Evolutionary conservation across 2,888 invertebrate genomes (phyloP), one percentile per base, ranked within the genome.

Genomic region (Drosophila conformis): DNA sequence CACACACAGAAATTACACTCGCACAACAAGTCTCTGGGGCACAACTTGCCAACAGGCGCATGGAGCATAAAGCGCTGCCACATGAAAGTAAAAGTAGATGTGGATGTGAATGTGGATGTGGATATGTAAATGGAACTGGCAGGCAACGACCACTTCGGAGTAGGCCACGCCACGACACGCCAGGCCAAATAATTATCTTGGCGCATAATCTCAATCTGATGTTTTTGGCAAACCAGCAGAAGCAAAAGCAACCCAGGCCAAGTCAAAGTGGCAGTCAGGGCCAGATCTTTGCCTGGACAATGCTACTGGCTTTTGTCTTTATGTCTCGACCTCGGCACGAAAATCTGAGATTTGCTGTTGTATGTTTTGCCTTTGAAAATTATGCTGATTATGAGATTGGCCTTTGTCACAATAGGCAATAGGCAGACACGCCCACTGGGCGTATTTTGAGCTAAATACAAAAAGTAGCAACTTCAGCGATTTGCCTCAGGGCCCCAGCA

Each of bases 341-440:
- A 76, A 89, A 85, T 89, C 89, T 76, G 76, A 69, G 87, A 51
- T 61, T 49, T 48, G 52, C 21, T 46, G 46, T 46, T 51, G 42
- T 36, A 4, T 57, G 53, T 35, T 49, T 69, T 74, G 73, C 68
- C 65, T 70, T 76, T 66, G 80, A 80, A 78, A 89, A 89, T 87
- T 87, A 87, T 89, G 80, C 87, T 87, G 89, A 89, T 89, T 89
- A 87, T 83, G 70, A 85, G 89, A 81, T 82, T 86, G 85, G 69
- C 76, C 72, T 68, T 68, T 78, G 54, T 70, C 73, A 49, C 35
- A 36, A 49, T 66, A 63, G 64, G 82, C 69, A 27, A n/a, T 13
- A 21, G 13, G 35, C 33, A 18, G 63, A 25, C 42, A 79, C 73
- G 80, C 85, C 70, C 67, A 61, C 29, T 60, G 69, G 80, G 69